phyloP scores from a whole-genome alignment of 2,113 vertebrate genomes.

The Stegostoma tigrinum region DNA sequence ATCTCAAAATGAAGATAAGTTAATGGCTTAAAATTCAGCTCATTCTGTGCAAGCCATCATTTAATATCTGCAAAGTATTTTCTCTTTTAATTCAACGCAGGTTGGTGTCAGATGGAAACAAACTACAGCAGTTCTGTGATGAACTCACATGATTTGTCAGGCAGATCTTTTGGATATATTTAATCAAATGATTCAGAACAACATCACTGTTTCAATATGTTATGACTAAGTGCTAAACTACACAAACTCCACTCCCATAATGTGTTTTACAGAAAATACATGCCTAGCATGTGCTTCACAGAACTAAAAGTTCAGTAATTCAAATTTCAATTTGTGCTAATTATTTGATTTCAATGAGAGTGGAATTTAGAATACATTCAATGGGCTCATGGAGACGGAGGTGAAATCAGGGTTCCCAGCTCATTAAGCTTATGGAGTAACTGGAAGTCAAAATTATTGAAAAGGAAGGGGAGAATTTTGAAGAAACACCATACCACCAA shows the following conservation, averaged over 20 bases:
- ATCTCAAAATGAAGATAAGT: background rate
- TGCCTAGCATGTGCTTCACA: background rate
- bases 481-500: background rate
- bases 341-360: background rate
- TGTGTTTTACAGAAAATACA: background rate
- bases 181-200: background rate
- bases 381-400: background rate
- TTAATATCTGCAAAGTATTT: background rate
- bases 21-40: background rate
- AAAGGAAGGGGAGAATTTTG: background rate
- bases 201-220: background rate
- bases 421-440: background rate
- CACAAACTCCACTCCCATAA: background rate
- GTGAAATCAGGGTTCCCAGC: background rate
- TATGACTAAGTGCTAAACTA: background rate
- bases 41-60: background rate
- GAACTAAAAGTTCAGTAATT: background rate
- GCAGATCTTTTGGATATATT: background rate
- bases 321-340: background rate
- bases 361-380: background rate
- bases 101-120: background rate
- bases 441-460: background rate
- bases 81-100: background rate
- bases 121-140: background rate
- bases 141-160: constrained; percentile 7